phyloP scores from a whole-genome alignment of 2,113 vertebrate species.

The Mixornis gularis region DNA sequence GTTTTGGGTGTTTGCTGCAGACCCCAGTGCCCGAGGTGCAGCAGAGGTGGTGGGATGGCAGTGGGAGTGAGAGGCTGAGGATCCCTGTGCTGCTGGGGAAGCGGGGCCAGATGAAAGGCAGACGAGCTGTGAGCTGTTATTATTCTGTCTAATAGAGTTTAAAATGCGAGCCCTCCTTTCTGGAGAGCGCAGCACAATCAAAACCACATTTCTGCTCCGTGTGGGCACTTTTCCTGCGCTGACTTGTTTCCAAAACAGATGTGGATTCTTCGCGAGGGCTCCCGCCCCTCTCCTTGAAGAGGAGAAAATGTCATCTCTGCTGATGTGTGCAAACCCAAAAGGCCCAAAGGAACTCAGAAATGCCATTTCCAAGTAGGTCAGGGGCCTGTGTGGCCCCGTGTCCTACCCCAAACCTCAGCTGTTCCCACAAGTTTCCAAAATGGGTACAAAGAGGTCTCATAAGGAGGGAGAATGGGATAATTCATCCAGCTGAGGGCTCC shows the following conservation, averaged over 20 bases:
- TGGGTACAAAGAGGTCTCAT: constrained; percentile 19
- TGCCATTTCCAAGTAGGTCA: background rate
- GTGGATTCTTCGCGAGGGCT: constrained; percentile 25
- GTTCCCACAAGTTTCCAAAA: constrained; percentile 15
- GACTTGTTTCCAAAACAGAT: constrained; percentile 63
- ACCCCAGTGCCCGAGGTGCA: background rate
- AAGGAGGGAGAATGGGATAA: constrained; percentile 19
- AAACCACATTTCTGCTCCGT: constrained; percentile 61
- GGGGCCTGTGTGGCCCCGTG: background rate
- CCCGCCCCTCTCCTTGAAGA: background rate
- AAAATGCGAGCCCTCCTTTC: constrained; percentile 44
- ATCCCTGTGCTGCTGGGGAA: background rate
- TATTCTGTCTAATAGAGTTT: constrained; percentile 48
- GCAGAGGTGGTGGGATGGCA: background rate
- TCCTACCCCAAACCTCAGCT: background rate
- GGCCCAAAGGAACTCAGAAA: background rate
- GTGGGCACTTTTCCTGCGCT: constrained; percentile 37
- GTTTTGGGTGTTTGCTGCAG: background rate
- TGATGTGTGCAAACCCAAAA: background rate
- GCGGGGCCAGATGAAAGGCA: constrained; percentile 54
- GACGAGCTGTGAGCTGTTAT: constrained; percentile 47
- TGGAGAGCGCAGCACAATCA: constrained; percentile 45
- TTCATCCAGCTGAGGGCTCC: background rate
- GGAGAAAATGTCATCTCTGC: constrained; percentile 43
- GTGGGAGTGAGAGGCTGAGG: background rate